Percentiles rank a stretch among this genome's conserved stretches.
phyloP scores from a whole-genome alignment of 2,888 invertebrate species.

The Platycheirus albimanus region DNA sequence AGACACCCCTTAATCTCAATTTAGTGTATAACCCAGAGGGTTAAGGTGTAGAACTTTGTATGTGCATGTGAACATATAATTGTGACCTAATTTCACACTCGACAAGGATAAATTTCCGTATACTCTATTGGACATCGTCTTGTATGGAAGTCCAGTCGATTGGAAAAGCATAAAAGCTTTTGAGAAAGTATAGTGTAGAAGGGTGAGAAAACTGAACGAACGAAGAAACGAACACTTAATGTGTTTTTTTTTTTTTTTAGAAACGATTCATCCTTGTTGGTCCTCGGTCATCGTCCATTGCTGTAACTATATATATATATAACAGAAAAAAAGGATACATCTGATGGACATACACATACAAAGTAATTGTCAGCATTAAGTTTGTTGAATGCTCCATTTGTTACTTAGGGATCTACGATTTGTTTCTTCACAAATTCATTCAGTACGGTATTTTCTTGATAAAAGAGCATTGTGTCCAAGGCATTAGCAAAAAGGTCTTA shows the following conservation, averaged over 20 bases:
- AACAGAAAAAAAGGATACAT: not conserved
- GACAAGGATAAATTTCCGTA: conserved; percentile 50
- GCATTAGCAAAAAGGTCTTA: not conserved
- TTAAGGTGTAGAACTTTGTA: conserved; percentile 13
- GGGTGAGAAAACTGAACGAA: too few species aligned
- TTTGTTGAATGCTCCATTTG: conserved; percentile 42
- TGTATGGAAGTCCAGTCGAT: conserved; percentile 38
- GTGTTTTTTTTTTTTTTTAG: conserved; percentile 32
- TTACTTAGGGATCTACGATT: conserved; percentile 15
- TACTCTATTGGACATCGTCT: conserved; percentile 31
- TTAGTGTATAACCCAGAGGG: conserved; percentile 14
- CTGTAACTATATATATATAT: too few species aligned
- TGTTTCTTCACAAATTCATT: conserved; percentile 23
- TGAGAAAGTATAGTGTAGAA: conserved; percentile 24
- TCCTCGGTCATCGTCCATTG: not conserved
- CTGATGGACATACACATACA: conserved; percentile 21
- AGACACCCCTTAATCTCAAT: conserved; percentile 24
- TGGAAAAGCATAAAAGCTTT: conserved; percentile 56
- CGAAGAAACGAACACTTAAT: conserved; percentile 40
- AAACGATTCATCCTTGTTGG: conserved; percentile 25
- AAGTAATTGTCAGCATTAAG: conserved; percentile 43
- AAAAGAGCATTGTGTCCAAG: conserved; percentile 2
- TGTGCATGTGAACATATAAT: conserved; percentile 36
- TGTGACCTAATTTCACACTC: conserved; percentile 52
- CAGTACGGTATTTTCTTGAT: not conserved